phyloP scores from a whole-genome alignment of 2,888 invertebrate genomes.

The Holacanthella duospinosa region DNA sequence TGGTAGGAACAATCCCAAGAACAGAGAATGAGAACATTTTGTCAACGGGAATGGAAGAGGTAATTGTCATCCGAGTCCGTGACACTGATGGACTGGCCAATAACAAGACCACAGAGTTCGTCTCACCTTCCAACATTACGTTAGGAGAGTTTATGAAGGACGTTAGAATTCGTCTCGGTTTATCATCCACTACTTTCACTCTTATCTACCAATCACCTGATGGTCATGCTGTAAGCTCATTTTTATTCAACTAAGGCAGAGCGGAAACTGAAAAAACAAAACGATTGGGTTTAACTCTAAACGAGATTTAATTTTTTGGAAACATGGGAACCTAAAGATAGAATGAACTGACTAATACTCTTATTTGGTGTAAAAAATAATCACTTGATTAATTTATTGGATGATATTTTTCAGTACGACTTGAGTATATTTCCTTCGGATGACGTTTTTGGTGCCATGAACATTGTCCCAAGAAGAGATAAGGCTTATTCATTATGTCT shows the following conservation, averaged over 20 bases:
- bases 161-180: background rate
- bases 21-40: background rate
- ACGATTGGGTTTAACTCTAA: no score
- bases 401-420: background rate
- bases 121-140: background rate
- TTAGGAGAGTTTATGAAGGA: background rate
- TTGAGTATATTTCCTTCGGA: background rate
- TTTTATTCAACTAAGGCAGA: background rate
- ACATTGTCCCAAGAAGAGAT: background rate
- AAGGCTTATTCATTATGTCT: background rate
- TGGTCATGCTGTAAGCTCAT: background rate
- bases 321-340: no score
- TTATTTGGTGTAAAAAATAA: background rate
- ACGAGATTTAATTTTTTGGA: no score
- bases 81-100: background rate
- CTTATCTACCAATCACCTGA: background rate
- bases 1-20: no score
- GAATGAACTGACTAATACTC: no score
- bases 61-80: background rate
- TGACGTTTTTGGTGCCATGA: background rate
- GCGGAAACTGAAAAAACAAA: no score
- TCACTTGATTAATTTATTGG: background rate
- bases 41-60: background rate
- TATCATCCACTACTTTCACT: background rate
- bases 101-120: background rate